These are phyloP conservation scores for Sciurus vulgaris DNA, from an alignment of 2,797 vertebrate genomes.

Conservation along the genomic window DNA sequence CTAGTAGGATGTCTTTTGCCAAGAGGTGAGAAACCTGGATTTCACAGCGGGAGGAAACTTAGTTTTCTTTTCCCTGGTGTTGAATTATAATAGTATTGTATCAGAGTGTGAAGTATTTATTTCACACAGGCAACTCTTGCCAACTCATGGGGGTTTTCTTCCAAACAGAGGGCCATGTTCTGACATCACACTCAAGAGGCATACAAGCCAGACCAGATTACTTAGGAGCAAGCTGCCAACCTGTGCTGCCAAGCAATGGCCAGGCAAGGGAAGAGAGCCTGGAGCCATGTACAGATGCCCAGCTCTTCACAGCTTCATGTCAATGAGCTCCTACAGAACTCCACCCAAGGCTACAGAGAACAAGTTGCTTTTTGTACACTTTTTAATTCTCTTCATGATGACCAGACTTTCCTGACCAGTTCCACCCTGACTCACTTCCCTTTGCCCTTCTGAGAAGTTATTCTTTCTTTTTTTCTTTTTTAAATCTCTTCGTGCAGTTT, in stretches of 20 bases:
- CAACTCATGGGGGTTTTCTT: background rate
- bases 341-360: background rate
- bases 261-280: rapidly evolving
- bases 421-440: background rate
- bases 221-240: background rate
- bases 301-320: background rate
- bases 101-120: slow-evolving; percentile 29
- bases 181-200: background rate
- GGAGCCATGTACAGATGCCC: rapidly evolving
- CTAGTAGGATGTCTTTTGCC: slow-evolving; percentile 3
- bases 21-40: background rate
- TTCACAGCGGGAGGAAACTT: background rate
- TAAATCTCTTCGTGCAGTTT: background rate
- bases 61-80: background rate
- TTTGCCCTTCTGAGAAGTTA: slow-evolving; percentile 20
- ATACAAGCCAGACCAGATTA: background rate
- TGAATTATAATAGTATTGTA: background rate
- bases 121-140: background rate
- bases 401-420: background rate
- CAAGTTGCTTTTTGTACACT: background rate
- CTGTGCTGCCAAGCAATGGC: background rate
- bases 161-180: background rate
- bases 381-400: background rate
- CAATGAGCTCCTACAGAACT: background rate
- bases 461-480: background rate